Base-by-base conservation (phyloP, 1,140 invertebrate genomes). In the Lepidurus arcticus region DNA sequence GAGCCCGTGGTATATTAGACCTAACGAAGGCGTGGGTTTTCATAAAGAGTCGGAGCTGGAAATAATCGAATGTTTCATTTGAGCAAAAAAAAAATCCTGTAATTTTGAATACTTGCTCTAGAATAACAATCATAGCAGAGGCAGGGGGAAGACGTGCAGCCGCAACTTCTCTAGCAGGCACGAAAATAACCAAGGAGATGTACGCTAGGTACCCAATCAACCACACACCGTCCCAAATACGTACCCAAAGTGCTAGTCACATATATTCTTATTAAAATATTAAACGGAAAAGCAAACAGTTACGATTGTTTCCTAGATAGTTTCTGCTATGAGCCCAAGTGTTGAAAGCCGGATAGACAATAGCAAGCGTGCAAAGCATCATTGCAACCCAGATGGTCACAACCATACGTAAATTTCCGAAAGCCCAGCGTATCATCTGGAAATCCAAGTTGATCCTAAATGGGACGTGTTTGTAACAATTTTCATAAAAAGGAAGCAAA, bases 11-110 rank as follows among this genome's bases (percentile, higher is more conserved):
- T 0, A 87, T 86, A 81, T 91, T 93, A 73, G 88, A 90, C 74
- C 92, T 85, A 0, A 96, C 89, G 82, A 93, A 94, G 1, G 94
- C 90, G 84, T 95, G 90, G 76, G 89, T 89, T 85, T 96, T 97
- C 94, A 97, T 96, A 21, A 93, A 83, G 44, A 95, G 85, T 44
- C 94, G 88, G 5, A 92, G 86, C 92, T 94, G 83, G 76, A 88
- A 86, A 78, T 34, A 34, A 34, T 3, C 34, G 34, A 34, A 3
- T 34, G 2, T 34, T 34, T 34, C 2, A 4, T 34, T 34, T 34
- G 4, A 4, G 34, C 3, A 4, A 65, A 9, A 65, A 65, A 65
- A 1, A 65, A 16, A 7, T 65, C 1, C 7, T 65, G 21, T 65
- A 7, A 34, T 34, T 34, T 4, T 3, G 34, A 34, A 34, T 34